Evolutionary conservation across 2,888 invertebrate genomes (phyloP), one percentile per base, ranked within the genome.

Genomic region (Gari tellinella): DNA sequence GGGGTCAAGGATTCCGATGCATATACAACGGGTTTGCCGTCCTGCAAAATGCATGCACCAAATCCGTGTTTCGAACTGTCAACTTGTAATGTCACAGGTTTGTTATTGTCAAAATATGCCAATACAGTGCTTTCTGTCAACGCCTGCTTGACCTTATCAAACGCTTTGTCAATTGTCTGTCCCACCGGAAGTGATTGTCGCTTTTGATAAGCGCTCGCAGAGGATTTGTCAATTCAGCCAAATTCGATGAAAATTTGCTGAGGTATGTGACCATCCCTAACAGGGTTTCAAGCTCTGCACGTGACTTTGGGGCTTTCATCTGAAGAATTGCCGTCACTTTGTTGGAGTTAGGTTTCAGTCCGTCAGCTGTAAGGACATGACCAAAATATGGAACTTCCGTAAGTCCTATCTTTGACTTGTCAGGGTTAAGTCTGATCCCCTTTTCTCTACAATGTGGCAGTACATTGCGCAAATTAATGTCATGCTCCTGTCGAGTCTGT

Each of bases 321-420:
- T 40, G 8, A 10, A 12, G 40, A 40, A 40, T 40, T 8, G 40
- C 40, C 10, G 8, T 40, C 14, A 40, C 14, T 52, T 74, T 78
- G 15, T 21, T 12, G 0, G 62, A 51, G 53, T 80, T 78, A 14
- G 67, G 41, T 56, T 67, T 68, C 15, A 74, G 41, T 0, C 72
- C 73, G 12, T 49, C 31, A 3, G 51, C 8, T 12, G 52, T 46
- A 7, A 80, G 40, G 12, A 79, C 38, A 38, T 80, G 64, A n/a
- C 77, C 77, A 60, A 79, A 72, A 37, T 48, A 79, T 10, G 52
- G 49, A 1, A 73, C 65, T 53, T 65, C 57, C 8, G 46, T 49
- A 7, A 58, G 49, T 4, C 62, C 52, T 43, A 78, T 60, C 15
- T 17, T 26, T 21, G 37, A 56, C 53, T 80, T 80, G n/a, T n/a